Conservation (phyloP, 2,797 vertebrate genomes). For the Ara ararauna region DNA sequence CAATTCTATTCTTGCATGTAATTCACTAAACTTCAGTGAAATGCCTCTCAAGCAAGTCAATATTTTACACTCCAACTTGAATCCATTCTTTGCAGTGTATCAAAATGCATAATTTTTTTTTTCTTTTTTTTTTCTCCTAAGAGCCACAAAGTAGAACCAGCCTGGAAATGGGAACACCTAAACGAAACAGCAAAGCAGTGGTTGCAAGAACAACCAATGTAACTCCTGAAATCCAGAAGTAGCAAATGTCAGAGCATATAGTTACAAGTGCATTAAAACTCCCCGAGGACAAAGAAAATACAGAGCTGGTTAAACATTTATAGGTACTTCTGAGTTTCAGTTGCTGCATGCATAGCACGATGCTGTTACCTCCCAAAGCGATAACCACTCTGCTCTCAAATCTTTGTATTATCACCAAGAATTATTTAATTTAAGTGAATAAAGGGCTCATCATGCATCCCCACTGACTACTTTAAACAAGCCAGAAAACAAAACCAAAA, state of each 20-base stretch:
- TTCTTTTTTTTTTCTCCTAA: neutral
- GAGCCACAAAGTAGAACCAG: conserved; percentile 3
- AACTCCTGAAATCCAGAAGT: neutral
- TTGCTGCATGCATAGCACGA: neutral
- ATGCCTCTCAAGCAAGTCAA: conserved; percentile 14
- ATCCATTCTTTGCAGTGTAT: conserved; percentile 7
- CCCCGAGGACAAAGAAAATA: neutral
- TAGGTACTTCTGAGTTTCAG: neutral
- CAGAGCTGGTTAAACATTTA: conserved; percentile 50
- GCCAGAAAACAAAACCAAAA: neutral
- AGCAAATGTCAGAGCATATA: conserved; percentile 5
- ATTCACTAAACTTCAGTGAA: conserved; percentile 30
- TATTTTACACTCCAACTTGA: conserved; percentile 37
- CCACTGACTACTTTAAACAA: neutral
- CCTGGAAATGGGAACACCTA: neutral
- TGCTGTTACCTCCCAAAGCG: neutral
- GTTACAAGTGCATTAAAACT: conserved; percentile 43
- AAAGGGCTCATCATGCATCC: neutral
- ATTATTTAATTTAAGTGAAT: conserved; percentile 5
- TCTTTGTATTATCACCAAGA: neutral
- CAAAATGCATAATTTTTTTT: conserved; percentile 21
- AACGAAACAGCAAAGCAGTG: neutral
- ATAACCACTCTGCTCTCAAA: neutral
- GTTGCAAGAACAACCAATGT: neutral
- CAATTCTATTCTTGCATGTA: neutral